Conservation (phyloP, 2,888 invertebrate genomes). For the Lutraria lutraria region DNA sequence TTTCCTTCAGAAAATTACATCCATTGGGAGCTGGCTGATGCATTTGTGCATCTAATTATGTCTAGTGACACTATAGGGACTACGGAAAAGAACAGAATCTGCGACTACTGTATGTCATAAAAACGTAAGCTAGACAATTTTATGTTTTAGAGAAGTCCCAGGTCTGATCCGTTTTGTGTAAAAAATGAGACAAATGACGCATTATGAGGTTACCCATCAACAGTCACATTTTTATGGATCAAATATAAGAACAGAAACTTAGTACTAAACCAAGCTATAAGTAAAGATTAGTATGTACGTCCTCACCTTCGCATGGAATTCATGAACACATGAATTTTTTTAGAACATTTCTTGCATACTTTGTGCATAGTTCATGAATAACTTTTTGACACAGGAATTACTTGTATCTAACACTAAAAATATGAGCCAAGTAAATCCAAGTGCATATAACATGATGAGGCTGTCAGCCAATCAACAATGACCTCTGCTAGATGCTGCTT, state of each 20-base stretch:
- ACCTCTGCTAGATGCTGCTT: no score
- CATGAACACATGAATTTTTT: no score
- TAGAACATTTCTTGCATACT: no score
- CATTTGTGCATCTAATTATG: constrained; percentile 26
- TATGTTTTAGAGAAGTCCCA: neutral
- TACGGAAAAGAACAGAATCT: neutral
- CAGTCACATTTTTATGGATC: neutral
- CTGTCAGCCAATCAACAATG: no score
- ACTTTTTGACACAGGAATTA: no score
- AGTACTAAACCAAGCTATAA: neutral
- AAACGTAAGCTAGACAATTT: constrained; percentile 18
- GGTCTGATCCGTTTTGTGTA: neutral
- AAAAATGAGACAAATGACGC: constrained; percentile 13
- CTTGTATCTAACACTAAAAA: no score
- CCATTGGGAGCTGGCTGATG: neutral
- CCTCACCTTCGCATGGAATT: no score
- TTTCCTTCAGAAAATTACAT: neutral
- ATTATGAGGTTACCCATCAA: neutral
- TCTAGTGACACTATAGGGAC: constrained; percentile 23
- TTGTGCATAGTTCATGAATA: no score
- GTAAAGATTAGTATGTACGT: neutral
- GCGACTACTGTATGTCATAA: neutral
- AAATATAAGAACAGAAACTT: neutral
- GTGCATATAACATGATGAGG: no score
- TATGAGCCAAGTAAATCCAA: no score